Evolutionary conservation across 2,113 vertebrate genomes (phyloP).

Genomic region (Carassius gibelio): DNA sequence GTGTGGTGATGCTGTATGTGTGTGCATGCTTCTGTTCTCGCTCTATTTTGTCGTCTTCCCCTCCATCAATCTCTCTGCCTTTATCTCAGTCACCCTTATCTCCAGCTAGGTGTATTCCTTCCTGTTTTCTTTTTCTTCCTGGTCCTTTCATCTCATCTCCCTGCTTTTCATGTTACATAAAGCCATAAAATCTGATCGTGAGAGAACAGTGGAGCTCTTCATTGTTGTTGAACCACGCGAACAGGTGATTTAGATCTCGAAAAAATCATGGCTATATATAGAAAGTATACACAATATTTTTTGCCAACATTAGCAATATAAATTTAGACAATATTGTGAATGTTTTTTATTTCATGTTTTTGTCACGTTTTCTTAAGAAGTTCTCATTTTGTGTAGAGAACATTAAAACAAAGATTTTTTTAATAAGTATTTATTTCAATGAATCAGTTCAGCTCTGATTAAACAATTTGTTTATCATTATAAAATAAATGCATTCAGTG

Average conservation of each 20-base stretch:
- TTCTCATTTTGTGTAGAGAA: neutral
- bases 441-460: neutral
- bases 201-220: slow-evolving; percentile 1
- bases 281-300: neutral
- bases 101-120: slow-evolving; percentile 7
- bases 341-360: neutral
- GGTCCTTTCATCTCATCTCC: neutral
- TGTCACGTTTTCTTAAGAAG: neutral
- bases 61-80: slow-evolving; percentile 30
- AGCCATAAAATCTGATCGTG: slow-evolving; percentile 15
- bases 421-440: too few species aligned
- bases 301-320: neutral
- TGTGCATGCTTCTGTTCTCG: neutral
- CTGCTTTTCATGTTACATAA: slow-evolving; percentile 32
- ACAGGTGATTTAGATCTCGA: neutral
- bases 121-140: neutral
- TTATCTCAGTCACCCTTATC: slow-evolving; percentile 22
- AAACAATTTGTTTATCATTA: too few species aligned
- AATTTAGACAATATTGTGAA: neutral
- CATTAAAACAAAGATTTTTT: too few species aligned
- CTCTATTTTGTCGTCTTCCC: neutral
- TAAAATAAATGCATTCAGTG: too few species aligned
- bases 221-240: neutral
- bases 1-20: neutral
- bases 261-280: neutral